Conservation (phyloP, 2,888 invertebrate species). For the Caenorhabditis panamensis region DNA sequence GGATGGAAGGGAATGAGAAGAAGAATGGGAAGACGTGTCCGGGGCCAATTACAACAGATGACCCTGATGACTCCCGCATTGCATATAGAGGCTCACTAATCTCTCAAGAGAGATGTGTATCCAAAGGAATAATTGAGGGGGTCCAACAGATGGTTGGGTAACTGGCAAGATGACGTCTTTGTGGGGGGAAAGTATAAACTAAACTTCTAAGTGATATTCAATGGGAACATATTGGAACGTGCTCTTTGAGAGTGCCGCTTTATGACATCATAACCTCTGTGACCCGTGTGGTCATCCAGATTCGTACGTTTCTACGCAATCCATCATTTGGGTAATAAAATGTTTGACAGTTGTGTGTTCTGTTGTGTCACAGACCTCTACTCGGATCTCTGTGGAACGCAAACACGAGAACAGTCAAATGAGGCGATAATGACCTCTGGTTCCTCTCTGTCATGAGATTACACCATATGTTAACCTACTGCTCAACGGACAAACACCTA, state of each 20-base stretch:
- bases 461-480: too few relatives aligned
- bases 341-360: too few relatives aligned
- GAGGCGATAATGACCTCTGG: too few relatives aligned
- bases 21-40: background rate
- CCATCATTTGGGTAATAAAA: background rate
- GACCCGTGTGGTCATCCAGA: background rate
- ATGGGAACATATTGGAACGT: background rate
- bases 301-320: background rate
- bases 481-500: too few relatives aligned
- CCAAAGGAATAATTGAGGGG: slow-evolving; percentile 19
- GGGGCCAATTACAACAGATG: slow-evolving; percentile 11
- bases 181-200: background rate
- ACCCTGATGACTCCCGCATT: slow-evolving; percentile 6
- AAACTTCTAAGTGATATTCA: too few relatives aligned
- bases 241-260: background rate
- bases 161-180: slow-evolving; percentile 3
- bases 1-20: background rate
- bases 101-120: slow-evolving; percentile 10
- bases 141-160: slow-evolving; percentile 32
- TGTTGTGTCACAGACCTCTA: too few relatives aligned
- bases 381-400: too few relatives aligned
- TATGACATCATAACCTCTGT: background rate
- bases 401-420: too few relatives aligned
- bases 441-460: too few relatives aligned
- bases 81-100: background rate